These are phyloP conservation scores for Nematopogon swammerdamellus DNA, from an alignment of 2,888 invertebrate species.

Conservation along the genomic window DNA sequence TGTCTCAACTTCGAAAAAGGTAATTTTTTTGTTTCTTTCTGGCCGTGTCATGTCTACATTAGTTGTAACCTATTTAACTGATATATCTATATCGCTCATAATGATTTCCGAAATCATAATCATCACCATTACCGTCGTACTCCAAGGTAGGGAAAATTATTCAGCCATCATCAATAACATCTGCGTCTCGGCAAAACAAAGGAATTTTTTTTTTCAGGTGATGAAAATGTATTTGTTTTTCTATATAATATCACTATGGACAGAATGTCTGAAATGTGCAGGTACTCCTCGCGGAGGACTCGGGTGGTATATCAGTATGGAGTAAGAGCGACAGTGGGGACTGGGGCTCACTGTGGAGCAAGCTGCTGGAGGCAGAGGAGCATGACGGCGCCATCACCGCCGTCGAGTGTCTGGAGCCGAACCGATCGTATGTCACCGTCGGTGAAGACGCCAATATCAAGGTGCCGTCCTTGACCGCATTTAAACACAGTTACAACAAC, in stretches of 20 bases:
- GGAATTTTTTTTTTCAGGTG: no score
- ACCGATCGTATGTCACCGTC: slow-evolving; percentile 36
- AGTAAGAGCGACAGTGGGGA: slow-evolving; percentile 21
- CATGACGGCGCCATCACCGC: slow-evolving; percentile 37
- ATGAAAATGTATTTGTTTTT: no score
- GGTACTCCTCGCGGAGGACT: slow-evolving; percentile 46
- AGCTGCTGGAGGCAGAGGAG: slow-evolving; percentile 34
- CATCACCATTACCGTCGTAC: no score
- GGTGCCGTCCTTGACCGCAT: slow-evolving; percentile 18
- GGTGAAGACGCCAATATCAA: slow-evolving; percentile 48
- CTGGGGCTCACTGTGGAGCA: slow-evolving; percentile 18
- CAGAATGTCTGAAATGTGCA: no score
- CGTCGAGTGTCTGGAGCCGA: slow-evolving; percentile 31
- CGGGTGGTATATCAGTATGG: slow-evolving; percentile 41
- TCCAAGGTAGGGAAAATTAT: no score
- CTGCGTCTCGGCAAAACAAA: no score
- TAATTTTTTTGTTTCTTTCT: slow-evolving; percentile 14
- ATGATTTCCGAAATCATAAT: no score
- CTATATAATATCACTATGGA: no score
- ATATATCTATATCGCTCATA: no score
- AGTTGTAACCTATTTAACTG: no score
- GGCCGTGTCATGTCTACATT: no score
- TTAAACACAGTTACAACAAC: background rate
- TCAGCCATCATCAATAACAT: no score
- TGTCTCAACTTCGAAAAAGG: slow-evolving; percentile 31